Evolutionary conservation across 2,113 vertebrate species (phyloP).

Genomic region (Varanus komodoensis): DNA sequence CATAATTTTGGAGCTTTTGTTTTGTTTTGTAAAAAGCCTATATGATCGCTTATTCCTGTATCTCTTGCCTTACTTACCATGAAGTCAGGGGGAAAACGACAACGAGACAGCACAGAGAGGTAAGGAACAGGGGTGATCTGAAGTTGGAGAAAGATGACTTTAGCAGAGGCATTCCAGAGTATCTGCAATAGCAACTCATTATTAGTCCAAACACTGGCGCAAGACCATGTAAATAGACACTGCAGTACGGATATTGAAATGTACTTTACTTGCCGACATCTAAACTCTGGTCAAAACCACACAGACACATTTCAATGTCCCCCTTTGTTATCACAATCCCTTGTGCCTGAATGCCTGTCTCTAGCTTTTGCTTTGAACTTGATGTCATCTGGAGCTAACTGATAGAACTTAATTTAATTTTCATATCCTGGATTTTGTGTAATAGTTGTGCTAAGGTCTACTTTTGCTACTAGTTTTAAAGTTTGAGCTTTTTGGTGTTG

Average conservation of each 20-base stretch:
- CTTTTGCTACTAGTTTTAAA: background rate
- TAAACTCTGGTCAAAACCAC: constrained; percentile 59
- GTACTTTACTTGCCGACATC: constrained; percentile 60
- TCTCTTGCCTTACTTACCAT: background rate
- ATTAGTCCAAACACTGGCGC: constrained; percentile 50
- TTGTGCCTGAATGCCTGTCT: constrained; percentile 45
- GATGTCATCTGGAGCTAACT: constrained; percentile 51
- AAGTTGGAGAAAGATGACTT: constrained; percentile 20
- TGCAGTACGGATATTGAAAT: constrained; percentile 53
- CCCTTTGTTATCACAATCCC: constrained; percentile 51
- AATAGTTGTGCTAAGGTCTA: constrained; percentile 12
- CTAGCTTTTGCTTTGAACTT: constrained; percentile 58
- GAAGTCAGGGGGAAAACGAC: background rate
- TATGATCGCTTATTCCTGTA: background rate
- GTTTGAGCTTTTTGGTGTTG: background rate
- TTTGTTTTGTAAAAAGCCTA: background rate
- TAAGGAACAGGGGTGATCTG: background rate
- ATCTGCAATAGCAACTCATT: constrained; percentile 63
- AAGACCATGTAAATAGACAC: constrained; percentile 60
- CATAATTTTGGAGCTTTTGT: background rate
- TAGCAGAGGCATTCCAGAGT: constrained; percentile 32
- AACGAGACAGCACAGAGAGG: background rate
- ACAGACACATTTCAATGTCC: constrained; percentile 60
- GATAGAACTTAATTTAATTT: background rate
- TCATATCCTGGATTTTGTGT: constrained; percentile 26